phyloP scores from a whole-genome alignment of 2,113 vertebrate species.

The Cyanoramphus novaezelandiae region DNA sequence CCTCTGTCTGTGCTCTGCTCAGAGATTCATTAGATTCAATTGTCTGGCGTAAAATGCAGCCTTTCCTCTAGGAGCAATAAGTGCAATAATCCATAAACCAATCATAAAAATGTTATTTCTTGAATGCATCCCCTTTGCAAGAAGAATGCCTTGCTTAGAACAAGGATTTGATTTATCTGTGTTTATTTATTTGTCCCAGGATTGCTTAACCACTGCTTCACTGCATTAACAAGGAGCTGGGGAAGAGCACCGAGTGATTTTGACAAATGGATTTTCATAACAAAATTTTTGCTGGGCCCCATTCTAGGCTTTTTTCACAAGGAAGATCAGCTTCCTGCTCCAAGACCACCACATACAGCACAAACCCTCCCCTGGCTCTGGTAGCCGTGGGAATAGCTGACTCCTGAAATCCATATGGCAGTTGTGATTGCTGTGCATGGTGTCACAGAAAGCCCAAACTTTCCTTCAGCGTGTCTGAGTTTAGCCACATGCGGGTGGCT shows the following conservation, averaged over 20 bases:
- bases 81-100: constrained; percentile 55
- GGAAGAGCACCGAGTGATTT: background rate
- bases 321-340: background rate
- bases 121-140: constrained; percentile 35
- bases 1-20: constrained; percentile 46
- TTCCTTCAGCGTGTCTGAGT: background rate
- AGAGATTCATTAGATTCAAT: constrained; percentile 63
- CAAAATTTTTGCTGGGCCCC: background rate
- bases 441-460: background rate
- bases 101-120: constrained; percentile 54
- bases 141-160: constrained; percentile 25
- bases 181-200: constrained; percentile 29
- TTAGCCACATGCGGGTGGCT: background rate
- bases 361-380: background rate
- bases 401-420: background rate
- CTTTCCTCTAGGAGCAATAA: constrained; percentile 51
- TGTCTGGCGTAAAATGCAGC: constrained; percentile 56
- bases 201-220: constrained; percentile 10
- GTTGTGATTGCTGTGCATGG: accelerated
- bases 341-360: background rate
- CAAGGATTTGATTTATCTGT: constrained; percentile 34
- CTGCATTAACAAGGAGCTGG: background rate
- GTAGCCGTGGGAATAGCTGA: background rate
- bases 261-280: background rate
- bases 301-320: background rate